Percentiles rank a stretch among this genome's conserved stretches.
Conservation (phyloP, 1,140 invertebrate genomes). For the Drosophila pseudoananassae region DNA sequence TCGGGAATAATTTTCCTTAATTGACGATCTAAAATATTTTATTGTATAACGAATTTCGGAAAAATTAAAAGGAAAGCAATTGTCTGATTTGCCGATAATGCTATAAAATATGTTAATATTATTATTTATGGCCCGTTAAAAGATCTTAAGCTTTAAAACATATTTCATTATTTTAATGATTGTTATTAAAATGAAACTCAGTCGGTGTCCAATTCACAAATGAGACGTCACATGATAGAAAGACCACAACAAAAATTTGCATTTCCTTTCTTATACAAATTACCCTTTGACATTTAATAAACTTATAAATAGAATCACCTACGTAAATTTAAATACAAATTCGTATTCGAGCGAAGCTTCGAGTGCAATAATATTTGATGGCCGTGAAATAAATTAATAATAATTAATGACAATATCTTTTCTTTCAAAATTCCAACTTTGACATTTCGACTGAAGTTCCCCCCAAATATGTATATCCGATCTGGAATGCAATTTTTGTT, state of each 20-base stretch:
- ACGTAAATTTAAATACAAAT: conserved; percentile 34
- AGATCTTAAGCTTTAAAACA: neutral
- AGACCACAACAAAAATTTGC: conserved; percentile 22
- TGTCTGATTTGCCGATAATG: neutral
- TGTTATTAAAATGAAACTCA: conserved; percentile 4
- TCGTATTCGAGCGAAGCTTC: conserved; percentile 30
- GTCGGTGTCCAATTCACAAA: conserved; percentile 20
- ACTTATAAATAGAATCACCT: conserved; percentile 40
- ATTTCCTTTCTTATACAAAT: conserved; percentile 50
- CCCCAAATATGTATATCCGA: no score
- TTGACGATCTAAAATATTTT: conserved; percentile 11
- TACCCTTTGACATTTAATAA: conserved; percentile 45
- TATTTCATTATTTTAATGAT: conserved; percentile 5
- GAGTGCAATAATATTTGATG: conserved; percentile 51
- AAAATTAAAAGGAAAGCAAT: conserved; percentile 15
- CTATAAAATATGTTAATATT: neutral
- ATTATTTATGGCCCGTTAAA: neutral
- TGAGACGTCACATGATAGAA: conserved; percentile 18
- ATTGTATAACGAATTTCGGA: conserved; percentile 3
- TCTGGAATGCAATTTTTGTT: conserved; percentile 8
- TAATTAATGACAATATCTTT: conserved; percentile 45
- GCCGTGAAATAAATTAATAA: conserved; percentile 50
- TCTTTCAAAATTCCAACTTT: conserved; percentile 28
- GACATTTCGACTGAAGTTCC: conserved; percentile 12
- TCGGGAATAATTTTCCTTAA: conserved; percentile 23